Evolutionary conservation across 2,797 vertebrate species (phyloP), one percentile per base, ranked within the genome.

Genomic region (Tiaroga cobitis): DNA sequence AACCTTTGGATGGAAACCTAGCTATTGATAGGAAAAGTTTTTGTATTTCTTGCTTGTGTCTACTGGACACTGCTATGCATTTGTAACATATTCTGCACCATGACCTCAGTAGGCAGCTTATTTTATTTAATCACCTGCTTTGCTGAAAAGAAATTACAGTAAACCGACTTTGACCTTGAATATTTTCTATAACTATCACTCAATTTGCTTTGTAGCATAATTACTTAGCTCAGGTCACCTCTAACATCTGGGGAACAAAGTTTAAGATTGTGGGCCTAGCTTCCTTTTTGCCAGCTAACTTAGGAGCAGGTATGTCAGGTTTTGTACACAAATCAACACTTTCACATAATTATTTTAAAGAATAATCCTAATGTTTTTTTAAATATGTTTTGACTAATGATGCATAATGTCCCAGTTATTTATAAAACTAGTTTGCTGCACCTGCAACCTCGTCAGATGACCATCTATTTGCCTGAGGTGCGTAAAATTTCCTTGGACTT

Each of bases 221-320:
- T 94, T 99, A 99, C 92, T 97, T 99, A 92, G 98, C 98, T 96
- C 98, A 99, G 96, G 98, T 99, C 92, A 99, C 98, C 76, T 99
- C 98, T 86, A 99, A 99, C 93, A 99, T 99, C 92, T 99, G 98
- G 98, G 98, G 98, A 94, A 99, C 98, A 88, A 99, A 99, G 94
- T 99, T 99, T 93, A 99, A 99, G 96, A 99, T 99, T 86, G 98
- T 99, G 88, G 98, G 98, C 61, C 96, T 99, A 91, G 97, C 98
- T 84, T 94, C 97, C 80, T 99, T 99, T 92, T 96, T 99, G 91
- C 98, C 98, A 90, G 97, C 97, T 90, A 99, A 98, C 93, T 97
- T 99, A 76, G 98, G 98, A 92, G 98, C 98, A 97, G 98, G 98
- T 99, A 97, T 21, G 67, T 34, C 21, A n/a, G 21, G 4, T 72